phyloP scores from a whole-genome alignment of 2,888 invertebrate genomes.

The Yponomeuta cagnagella region DNA sequence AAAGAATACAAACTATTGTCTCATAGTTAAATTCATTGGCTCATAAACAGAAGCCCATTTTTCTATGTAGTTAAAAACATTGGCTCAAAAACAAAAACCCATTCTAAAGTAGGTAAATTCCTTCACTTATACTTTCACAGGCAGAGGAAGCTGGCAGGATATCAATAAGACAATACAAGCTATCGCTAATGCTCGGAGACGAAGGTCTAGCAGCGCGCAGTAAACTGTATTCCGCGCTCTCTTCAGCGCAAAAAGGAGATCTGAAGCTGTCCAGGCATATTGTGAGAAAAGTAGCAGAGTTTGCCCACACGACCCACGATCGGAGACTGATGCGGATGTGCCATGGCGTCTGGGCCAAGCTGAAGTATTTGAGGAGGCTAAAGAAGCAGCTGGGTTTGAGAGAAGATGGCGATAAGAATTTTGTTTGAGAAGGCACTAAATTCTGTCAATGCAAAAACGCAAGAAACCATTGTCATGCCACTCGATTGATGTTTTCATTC shows the following conservation, averaged over 20 bases:
- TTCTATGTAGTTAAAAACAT: not conserved
- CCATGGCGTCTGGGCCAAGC: conserved; percentile 89
- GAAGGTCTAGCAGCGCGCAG: conserved; percentile 88
- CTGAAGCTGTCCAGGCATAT: conserved; percentile 79
- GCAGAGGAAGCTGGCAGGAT: conserved; percentile 93
- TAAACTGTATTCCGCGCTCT: conserved; percentile 89
- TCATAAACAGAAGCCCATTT: not conserved
- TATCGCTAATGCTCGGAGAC: conserved; percentile 89
- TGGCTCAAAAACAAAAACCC: not conserved
- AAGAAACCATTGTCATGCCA: not conserved
- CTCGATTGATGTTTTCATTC: not conserved
- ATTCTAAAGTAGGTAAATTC: too few relatives aligned
- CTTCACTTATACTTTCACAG: conserved; percentile 50
- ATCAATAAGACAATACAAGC: conserved; percentile 86
- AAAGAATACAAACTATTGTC: not conserved
- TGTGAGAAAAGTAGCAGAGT: conserved; percentile 60
- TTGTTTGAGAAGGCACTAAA: not conserved
- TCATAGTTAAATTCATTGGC: not conserved
- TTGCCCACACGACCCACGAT: conserved; percentile 71
- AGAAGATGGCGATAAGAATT: conserved; percentile 7
- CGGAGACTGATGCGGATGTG: conserved; percentile 86
- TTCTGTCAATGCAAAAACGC: not conserved
- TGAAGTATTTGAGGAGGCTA: conserved; percentile 74
- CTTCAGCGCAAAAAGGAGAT: conserved; percentile 88
- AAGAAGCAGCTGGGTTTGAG: conserved; percentile 23